Base-by-base conservation (phyloP, 2,888 invertebrate genomes). In the Hemithea aestivaria region DNA sequence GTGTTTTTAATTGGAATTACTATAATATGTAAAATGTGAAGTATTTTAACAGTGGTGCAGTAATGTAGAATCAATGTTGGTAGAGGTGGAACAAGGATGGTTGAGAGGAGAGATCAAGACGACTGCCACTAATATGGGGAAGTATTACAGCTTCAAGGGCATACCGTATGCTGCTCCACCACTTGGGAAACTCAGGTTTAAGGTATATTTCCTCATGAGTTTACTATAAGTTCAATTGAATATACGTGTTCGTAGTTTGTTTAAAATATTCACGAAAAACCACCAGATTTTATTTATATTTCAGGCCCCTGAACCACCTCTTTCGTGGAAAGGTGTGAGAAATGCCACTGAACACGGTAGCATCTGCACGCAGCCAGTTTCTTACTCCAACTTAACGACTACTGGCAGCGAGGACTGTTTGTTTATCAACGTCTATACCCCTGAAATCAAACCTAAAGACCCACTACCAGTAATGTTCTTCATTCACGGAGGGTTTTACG, bases 81-180 rank as follows among this genome's bases (percentile, higher is more conserved):
- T 66, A 34, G 53, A 34, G 35, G 62, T 71, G 1, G 33, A 52
- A 7, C 67, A 73, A 24, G 77, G 76, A 0, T 51, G 43, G 48
- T 36, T 77, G 27, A 50, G 55, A 8, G 75, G 75, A 0, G 58
- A 61, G 10, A 4, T 44, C 2, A 31, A 61, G 27, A 50, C 58
- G 0, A 29, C 60, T 0, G 36, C 57, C 2, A 53, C 54, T 0
- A 58, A 57, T 1, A 57, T 61, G 16, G 52, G 46, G 0, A 34
- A 42, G 7, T 74, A 60, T 45, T 62, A 53, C 40, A 75, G 73
- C 36, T 78, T 72, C 32, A 72, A 74, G 45, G 85, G 88, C 1
- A 78, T 89, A 7, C 89, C 89, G 0, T 89, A 85, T 32, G 89
- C 89, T 0, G 57, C 69, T 10, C 81, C 89, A 7, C 89, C 89